These are phyloP conservation scores for Eptesicus fuscus DNA, from an alignment of 2,113 vertebrate genomes.

Conservation along the genomic window DNA sequence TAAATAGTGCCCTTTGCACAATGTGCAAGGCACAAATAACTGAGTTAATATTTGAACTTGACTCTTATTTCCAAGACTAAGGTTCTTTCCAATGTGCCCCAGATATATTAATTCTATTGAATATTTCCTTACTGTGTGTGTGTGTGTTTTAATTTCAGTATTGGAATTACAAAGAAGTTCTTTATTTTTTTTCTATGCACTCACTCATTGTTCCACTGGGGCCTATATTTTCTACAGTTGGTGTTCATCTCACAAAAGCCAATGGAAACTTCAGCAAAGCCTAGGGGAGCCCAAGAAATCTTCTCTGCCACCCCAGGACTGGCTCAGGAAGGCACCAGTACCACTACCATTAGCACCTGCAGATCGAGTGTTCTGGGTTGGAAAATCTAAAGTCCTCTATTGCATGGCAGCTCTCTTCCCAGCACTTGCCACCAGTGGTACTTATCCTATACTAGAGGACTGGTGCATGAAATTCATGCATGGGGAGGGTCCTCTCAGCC, in stretches of 20 bases:
- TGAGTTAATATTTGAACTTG: not conserved
- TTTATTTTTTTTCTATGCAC: not conserved
- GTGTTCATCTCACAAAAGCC: not conserved
- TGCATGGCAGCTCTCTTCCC: not conserved
- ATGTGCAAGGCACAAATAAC: not conserved
- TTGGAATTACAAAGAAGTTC: not conserved
- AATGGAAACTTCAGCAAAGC: not conserved
- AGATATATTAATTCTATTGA: not conserved
- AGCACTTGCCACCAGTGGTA: not conserved
- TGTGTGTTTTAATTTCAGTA: not conserved
- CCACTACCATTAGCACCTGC: not conserved
- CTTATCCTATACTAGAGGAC: not conserved
- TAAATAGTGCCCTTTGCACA: not conserved
- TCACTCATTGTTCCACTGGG: not conserved
- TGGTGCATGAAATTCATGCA: too few relatives aligned
- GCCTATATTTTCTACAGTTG: not conserved
- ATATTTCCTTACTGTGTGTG: not conserved
- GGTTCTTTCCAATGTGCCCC: not conserved
- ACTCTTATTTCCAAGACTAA: not conserved
- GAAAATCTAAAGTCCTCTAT: not conserved
- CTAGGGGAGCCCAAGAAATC: not conserved
- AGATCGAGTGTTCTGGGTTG: not conserved
- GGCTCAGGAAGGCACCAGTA: not conserved
- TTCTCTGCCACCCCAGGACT: not conserved
- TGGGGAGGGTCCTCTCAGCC: too few relatives aligned